Conservation (phyloP, 2,888 invertebrate species). For the Mythimna loreyi region DNA sequence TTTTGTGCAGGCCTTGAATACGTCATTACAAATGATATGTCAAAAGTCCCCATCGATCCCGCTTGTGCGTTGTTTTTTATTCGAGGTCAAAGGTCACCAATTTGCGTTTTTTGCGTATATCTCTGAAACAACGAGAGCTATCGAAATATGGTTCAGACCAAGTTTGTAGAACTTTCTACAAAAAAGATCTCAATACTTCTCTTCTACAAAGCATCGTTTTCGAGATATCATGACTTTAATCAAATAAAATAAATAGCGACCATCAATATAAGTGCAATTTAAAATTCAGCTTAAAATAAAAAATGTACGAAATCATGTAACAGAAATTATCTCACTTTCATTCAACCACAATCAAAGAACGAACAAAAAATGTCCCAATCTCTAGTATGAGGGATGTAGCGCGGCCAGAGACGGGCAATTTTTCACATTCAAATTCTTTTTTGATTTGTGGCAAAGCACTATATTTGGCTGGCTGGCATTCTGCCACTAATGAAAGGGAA, state of each 20-base stretch:
- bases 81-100: no score
- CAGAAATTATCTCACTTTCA: conserved; percentile 1
- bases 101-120: no score
- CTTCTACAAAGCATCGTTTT: no score
- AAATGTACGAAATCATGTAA: conserved; percentile 6
- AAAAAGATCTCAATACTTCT: no score
- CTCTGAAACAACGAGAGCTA: no score
- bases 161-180: no score
- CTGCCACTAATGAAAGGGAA: conserved; percentile 54
- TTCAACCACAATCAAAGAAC: conserved; percentile 14
- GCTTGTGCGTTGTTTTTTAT: no score
- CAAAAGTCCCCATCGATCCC: no score
- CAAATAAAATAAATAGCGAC: not conserved
- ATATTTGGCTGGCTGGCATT: conserved; percentile 51
- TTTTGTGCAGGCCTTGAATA: no score
- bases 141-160: no score
- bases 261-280: not conserved
- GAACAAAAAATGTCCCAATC: conserved; percentile 9
- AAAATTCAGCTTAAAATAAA: not conserved
- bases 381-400: conserved; percentile 33
- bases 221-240: no score
- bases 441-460: conserved; percentile 59
- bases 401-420: conserved; percentile 38
- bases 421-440: conserved; percentile 59
- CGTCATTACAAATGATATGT: no score